Evolutionary conservation across 1,140 invertebrate species (phyloP).

Genomic region (Drosophila nikananu): DNA sequence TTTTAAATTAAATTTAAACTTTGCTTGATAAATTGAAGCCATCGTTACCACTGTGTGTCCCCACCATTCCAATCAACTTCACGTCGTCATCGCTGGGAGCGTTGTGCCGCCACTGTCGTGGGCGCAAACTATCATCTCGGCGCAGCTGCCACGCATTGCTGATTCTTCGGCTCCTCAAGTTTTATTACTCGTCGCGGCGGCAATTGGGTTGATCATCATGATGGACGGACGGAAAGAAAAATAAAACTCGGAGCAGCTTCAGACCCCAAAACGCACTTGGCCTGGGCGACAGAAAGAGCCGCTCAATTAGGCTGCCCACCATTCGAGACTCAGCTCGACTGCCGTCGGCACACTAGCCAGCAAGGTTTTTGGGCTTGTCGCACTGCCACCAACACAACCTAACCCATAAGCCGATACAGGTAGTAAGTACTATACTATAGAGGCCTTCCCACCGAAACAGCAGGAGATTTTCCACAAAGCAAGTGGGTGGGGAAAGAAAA

Average conservation of each 20-base stretch:
- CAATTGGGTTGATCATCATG: constrained; percentile 78
- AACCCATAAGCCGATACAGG: constrained; percentile 11
- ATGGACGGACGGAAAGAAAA: constrained; percentile 44
- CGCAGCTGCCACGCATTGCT: constrained; percentile 71
- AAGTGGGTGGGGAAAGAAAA: background rate
- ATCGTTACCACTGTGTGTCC: constrained; percentile 30
- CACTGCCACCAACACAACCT: constrained; percentile 37
- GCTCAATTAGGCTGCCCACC: constrained; percentile 80
- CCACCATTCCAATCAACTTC: constrained; percentile 39
- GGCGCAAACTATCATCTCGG: constrained; percentile 69
- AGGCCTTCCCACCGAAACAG: constrained; percentile 27
- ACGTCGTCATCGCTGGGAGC: constrained; percentile 31
- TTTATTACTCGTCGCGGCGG: constrained; percentile 61
- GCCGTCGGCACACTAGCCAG: constrained; percentile 36
- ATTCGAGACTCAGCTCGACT: constrained; percentile 36
- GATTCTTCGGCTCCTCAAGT: constrained; percentile 64
- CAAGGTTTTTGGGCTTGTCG: constrained; percentile 58
- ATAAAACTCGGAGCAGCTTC: constrained; percentile 5
- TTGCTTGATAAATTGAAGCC: background rate
- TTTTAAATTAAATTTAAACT: background rate
- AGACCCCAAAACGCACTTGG: constrained; percentile 55
- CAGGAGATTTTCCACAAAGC: constrained; percentile 38
- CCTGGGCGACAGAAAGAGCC: constrained; percentile 57
- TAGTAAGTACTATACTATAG: background rate
- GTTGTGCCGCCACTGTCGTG: constrained; percentile 51